Percentiles rank a stretch among this genome's conserved stretches.
phyloP scores from a whole-genome alignment of 2,113 vertebrate genomes.

The Marmota monax region DNA sequence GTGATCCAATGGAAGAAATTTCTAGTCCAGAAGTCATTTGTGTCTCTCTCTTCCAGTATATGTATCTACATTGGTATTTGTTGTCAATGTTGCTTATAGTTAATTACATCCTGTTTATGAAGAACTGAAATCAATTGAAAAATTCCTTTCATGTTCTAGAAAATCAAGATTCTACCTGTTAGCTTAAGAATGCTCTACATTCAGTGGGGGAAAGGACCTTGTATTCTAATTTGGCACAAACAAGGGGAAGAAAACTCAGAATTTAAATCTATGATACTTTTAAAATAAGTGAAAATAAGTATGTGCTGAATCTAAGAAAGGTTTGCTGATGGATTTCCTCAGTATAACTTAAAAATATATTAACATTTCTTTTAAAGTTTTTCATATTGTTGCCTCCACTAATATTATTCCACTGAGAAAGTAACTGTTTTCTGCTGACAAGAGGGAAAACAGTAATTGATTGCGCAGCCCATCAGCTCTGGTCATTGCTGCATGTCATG shows the following conservation, averaged over 20 bases:
- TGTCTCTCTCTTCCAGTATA: not conserved
- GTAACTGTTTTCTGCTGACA: not conserved
- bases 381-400: not conserved
- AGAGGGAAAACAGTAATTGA: not conserved
- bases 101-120: not conserved
- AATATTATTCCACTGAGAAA: not conserved
- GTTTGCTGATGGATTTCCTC: not conserved
- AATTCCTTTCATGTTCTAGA: not conserved
- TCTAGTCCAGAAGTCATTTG: not conserved
- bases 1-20: not conserved
- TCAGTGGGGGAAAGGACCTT: not conserved
- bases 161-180: not conserved
- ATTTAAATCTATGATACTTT: constrained; percentile 12
- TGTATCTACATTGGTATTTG: too few relatives aligned
- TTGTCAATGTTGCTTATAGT: not conserved
- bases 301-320: not conserved
- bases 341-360: not conserved
- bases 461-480: not conserved
- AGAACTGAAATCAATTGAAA: not conserved
- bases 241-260: not conserved
- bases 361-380: not conserved
- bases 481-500: fast-evolving
- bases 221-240: not conserved
- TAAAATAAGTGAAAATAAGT: not conserved
- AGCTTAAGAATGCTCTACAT: not conserved